Base-by-base conservation (phyloP, 2,888 invertebrate genomes). In the Eilema griseolum region DNA sequence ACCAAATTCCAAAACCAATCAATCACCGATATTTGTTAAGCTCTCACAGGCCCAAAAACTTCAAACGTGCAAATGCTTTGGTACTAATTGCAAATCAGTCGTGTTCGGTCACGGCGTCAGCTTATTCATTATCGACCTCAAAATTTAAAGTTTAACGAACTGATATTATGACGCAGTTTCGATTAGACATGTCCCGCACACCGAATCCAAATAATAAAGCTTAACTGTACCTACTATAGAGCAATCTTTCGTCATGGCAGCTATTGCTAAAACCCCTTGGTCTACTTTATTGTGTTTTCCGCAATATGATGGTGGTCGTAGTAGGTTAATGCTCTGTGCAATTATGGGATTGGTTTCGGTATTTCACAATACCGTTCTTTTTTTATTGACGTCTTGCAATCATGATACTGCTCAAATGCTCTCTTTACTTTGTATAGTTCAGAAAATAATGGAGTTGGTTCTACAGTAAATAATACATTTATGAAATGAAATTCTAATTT, bases 101-200 rank as follows among this genome's bases (percentile, higher is more conserved):
- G 62, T 66, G 83, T 74, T 81, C 80, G 86, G 87, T 88, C 87
- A 88, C 85, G 64, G 78, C 82, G 81, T 83, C 82, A 81, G 78
- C 75, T 79, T 77, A 78, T 69, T 52, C 52, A 52, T 52, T 52
- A 70, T 60, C 77, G 86, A 87, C 88, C 86, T 82, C 70, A 77
- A 73, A 78, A 79, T 77, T 72, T 72, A 78, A 76, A 81, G 91
- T 90, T 90, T 89, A 89, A 90, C 84, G 88, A 87, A 88, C 89
- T 78, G 76, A 83, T 87, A 87, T 89, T 86, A 89, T 86, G 88
- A 73, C 71, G 66, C 31, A 61, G 74, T 71, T 31, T 70, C 73
- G 76, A 75, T 78, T 84, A 85, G 86, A 56, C 83, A n/a, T 83
- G 81, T 86, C 85, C 86, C 86, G 83, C 75, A 79, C 74, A 76